phyloP scores from a whole-genome alignment of 2,113 vertebrate species.

The Canis aureus region DNA sequence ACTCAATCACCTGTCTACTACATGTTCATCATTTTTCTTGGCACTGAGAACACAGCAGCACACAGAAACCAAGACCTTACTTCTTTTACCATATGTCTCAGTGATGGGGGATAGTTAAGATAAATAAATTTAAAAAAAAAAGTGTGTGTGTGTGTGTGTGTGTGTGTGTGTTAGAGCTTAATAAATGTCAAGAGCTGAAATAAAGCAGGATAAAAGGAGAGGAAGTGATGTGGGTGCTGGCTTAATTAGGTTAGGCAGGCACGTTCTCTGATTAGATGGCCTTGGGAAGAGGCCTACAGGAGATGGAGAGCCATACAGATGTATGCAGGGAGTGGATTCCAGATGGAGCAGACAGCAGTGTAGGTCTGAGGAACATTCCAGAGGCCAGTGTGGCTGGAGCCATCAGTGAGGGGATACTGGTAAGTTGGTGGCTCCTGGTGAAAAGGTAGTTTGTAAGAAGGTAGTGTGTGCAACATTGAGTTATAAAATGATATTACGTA shows the following conservation, averaged over 20 bases:
- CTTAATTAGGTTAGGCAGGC: neutral
- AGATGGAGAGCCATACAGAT: fast-evolving
- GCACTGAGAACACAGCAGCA: too few relatives aligned
- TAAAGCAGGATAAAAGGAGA: neutral
- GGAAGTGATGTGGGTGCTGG: fast-evolving
- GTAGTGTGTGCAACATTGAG: neutral
- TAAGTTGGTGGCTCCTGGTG: neutral
- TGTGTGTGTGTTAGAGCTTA: neutral
- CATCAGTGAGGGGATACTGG: neutral
- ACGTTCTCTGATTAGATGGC: neutral
- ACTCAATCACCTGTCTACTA: neutral
- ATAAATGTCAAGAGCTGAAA: neutral
- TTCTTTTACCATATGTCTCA: neutral
- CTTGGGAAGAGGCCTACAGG: neutral
- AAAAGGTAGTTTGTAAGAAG: neutral
- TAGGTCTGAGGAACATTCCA: too few relatives aligned
- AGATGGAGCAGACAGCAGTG: neutral
- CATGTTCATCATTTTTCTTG: fast-evolving
- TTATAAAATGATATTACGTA: neutral
- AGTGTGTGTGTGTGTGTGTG: too few relatives aligned
- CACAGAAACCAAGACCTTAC: neutral
- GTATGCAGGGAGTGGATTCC: too few relatives aligned
- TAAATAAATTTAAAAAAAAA: neutral
- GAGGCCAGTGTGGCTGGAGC: neutral
- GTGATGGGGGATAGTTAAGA: neutral